Base-by-base conservation (phyloP, 2,797 vertebrate genomes). In the Alosa sapidissima region DNA sequence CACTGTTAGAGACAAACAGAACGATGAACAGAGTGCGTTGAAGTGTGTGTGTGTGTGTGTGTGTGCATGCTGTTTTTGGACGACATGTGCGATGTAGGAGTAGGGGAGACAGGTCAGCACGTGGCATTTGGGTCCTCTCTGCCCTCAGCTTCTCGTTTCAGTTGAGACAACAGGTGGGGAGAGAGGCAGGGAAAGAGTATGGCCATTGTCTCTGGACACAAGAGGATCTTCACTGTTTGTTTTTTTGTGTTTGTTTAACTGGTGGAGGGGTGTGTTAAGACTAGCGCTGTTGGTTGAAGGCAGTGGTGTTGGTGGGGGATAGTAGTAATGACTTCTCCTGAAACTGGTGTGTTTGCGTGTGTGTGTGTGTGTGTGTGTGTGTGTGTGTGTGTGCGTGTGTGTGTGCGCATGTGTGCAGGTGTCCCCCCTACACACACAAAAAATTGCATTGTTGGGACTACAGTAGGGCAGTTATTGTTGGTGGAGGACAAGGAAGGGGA, bases 111-210 rank as follows among this genome's bases (percentile, higher is more conserved):
- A 7, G 62, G 62, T 68, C 62, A 68, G 24, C 62, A 7, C 8
- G 62, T 24, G 62, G 24, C 62, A 68, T 52, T 81, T 62, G 13
- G 60, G 33, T 68, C 51, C 2, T 24, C 49, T 75, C 72, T 36
- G 21, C 8, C 10, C 83, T 51, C 81, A 81, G 85, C 52, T 85
- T 86, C 65, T 68, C 21, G 72, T 86, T 85, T 84, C 16, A 88
- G 33, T 72, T 85, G 84, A 82, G 83, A 85, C 89, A 90, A 88
- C 89, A 91, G 87, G 89, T 89, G 84, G 85, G 87, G 85, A 86
- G 86, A 68, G 58, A 65, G 60, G 58, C 51, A 82, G 82, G 45
- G 58, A 13, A 21, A 85, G 84, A 85, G 81, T 82, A 86, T 58
- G 78, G 82, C 87, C 88, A 84, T 90, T 87, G 86, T 89, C 85